Percentiles rank a stretch among this genome's conserved stretches.
Conservation (phyloP, 2,797 vertebrate species). For the Esox masquinongy region DNA sequence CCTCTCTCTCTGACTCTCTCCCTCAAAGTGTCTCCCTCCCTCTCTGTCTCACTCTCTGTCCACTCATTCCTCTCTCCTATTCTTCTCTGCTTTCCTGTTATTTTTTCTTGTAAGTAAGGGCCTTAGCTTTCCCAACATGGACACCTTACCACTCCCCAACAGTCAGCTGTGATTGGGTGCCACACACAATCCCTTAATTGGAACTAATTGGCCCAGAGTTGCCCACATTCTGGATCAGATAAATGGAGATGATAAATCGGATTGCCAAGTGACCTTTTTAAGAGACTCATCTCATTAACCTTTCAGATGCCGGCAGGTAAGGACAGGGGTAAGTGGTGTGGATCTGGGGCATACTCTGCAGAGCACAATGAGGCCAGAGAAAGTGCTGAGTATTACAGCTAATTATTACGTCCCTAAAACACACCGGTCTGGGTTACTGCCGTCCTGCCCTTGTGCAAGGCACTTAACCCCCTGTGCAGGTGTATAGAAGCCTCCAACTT, state of each 20-base stretch:
- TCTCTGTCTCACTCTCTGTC: neutral
- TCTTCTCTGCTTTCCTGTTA: neutral
- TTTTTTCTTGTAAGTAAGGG: constrained; percentile 13
- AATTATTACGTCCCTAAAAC: neutral
- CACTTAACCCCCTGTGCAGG: neutral
- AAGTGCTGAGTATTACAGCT: neutral
- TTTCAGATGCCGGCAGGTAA: constrained; percentile 65
- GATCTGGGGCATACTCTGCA: constrained; percentile 40
- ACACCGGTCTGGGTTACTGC: neutral
- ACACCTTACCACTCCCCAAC: constrained; percentile 45
- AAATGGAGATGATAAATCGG: constrained; percentile 75
- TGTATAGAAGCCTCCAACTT: neutral
- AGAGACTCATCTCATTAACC: constrained; percentile 77
- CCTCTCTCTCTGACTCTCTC: neutral
- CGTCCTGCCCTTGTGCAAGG: constrained; percentile 1
- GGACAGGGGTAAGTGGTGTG: constrained; percentile 21
- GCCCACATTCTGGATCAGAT: constrained; percentile 72
- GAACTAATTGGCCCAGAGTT: constrained; percentile 76
- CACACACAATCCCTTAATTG: constrained; percentile 70
- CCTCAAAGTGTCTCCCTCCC: neutral
- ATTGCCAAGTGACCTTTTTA: constrained; percentile 75
- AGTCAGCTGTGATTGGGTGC: constrained; percentile 62
- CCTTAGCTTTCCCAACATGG: constrained; percentile 48
- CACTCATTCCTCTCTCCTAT: no score
- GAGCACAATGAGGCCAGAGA: neutral